A percentile compares a stretch with the other conserved stretches of the same genome.
Conservation (phyloP, 2,888 invertebrate species). For the Oligia fasciuncula region DNA sequence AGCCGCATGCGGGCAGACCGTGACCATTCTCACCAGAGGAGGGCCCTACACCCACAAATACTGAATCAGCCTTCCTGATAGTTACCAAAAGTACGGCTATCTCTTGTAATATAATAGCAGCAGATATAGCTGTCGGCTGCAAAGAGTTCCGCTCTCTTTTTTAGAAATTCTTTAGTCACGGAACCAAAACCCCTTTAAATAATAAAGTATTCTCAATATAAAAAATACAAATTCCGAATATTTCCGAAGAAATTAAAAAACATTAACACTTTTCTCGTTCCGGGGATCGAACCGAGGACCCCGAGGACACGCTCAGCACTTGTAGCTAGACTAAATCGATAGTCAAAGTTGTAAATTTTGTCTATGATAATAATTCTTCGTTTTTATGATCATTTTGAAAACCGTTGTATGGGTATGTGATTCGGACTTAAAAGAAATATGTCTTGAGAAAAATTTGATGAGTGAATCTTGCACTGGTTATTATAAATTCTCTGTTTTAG, state of each 20-base stretch:
- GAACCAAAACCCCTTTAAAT: background rate
- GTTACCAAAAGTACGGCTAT: background rate
- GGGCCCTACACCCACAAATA: too few species aligned
- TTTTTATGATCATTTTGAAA: background rate
- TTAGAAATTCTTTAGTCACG: background rate
- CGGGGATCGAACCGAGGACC: background rate
- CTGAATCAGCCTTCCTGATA: background rate
- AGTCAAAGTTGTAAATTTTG: background rate
- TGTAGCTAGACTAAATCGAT: too few species aligned
- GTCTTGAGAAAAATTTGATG: background rate
- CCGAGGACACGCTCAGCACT: background rate
- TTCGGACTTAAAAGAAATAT: background rate
- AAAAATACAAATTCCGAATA: background rate
- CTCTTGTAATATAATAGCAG: background rate
- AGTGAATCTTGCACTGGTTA: background rate
- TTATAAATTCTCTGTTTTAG: background rate
- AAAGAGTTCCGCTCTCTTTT: background rate
- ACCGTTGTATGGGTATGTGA: background rate
- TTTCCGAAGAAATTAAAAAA: background rate
- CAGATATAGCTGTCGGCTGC: too few species aligned
- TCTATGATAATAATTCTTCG: background rate
- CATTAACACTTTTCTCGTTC: too few species aligned
- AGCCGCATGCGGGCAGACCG: too few species aligned
- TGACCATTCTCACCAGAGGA: too few species aligned
- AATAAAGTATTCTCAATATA: background rate